These are phyloP conservation scores for Drosophila hamatofila DNA, from an alignment of 2,888 invertebrate species.

Conservation along the genomic window DNA sequence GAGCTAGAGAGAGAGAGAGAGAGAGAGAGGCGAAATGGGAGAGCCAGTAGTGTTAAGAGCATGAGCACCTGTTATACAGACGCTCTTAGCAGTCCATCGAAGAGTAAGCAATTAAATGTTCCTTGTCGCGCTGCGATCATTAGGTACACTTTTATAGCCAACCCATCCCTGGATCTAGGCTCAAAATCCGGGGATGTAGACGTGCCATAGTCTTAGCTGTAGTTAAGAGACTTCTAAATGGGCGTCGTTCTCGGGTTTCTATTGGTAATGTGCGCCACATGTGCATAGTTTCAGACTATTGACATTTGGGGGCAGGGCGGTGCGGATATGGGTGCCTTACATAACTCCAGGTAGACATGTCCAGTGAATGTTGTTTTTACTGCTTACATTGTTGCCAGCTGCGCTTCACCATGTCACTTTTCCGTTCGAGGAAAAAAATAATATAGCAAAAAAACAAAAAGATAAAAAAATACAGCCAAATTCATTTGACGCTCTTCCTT, in stretches of 20 bases:
- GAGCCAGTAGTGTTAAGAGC: constrained; percentile 5
- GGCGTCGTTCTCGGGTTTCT: constrained; percentile 17
- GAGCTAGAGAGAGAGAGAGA: not conserved
- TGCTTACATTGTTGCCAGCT: constrained; percentile 30
- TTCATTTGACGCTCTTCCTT: constrained; percentile 9
- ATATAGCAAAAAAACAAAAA: constrained; percentile 10
- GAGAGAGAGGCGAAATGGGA: not conserved
- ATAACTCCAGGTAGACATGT: constrained; percentile 17
- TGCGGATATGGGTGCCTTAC: not conserved
- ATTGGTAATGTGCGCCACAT: constrained; percentile 60
- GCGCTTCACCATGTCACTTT: not conserved
- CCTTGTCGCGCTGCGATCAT: constrained; percentile 61
- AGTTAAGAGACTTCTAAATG: constrained; percentile 42
- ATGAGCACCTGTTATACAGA: constrained; percentile 12
- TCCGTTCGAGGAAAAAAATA: not conserved
- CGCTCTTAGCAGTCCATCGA: constrained; percentile 32
- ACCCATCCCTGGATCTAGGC: not conserved
- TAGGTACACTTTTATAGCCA: constrained; percentile 23
- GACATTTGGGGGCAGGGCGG: not conserved
- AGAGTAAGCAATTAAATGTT: constrained; percentile 39
- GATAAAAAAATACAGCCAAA: not conserved
- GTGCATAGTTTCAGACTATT: constrained; percentile 39
- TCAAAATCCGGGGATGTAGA: constrained; percentile 12
- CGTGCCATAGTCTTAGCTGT: constrained; percentile 20
- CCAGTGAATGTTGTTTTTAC: not conserved